Evolutionary conservation across 2,797 vertebrate genomes (phyloP).

Genomic region (Gallinago nigripennis): DNA sequence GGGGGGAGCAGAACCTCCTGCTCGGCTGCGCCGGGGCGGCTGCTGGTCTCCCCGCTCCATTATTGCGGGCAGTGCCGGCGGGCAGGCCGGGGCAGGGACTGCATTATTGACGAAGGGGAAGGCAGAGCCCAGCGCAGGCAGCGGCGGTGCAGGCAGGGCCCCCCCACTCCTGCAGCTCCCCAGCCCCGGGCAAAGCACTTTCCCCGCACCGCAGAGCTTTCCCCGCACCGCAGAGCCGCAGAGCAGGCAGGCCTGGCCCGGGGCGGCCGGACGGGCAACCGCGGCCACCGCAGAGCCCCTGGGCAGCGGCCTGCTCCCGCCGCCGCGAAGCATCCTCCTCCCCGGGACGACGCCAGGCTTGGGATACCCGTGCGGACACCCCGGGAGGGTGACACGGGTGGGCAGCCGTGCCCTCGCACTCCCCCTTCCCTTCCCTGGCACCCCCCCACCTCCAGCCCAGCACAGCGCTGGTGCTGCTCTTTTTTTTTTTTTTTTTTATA

Average conservation of each 20-base stretch:
- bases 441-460: neutral
- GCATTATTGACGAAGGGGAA: slow-evolving; percentile 63
- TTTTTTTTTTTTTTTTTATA: neutral
- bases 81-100: neutral
- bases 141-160: neutral
- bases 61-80: slow-evolving; percentile 25
- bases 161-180: neutral
- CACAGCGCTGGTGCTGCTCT: neutral
- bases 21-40: neutral
- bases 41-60: neutral
- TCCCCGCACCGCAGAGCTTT: neutral
- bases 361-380: neutral
- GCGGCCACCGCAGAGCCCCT: neutral
- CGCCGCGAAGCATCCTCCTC: accelerated
- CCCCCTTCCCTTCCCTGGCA: neutral
- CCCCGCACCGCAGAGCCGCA: slow-evolving; percentile 26
- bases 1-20: neutral
- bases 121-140: neutral
- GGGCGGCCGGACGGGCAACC: neutral
- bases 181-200: slow-evolving; percentile 65
- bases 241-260: neutral
- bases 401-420: accelerated
- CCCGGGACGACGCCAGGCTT: accelerated
- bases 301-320: neutral
- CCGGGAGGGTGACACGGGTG: neutral